Percentiles rank a stretch among this genome's conserved stretches.
phyloP scores from a whole-genome alignment of 2,888 invertebrate species.

The Monopis laevigella region DNA sequence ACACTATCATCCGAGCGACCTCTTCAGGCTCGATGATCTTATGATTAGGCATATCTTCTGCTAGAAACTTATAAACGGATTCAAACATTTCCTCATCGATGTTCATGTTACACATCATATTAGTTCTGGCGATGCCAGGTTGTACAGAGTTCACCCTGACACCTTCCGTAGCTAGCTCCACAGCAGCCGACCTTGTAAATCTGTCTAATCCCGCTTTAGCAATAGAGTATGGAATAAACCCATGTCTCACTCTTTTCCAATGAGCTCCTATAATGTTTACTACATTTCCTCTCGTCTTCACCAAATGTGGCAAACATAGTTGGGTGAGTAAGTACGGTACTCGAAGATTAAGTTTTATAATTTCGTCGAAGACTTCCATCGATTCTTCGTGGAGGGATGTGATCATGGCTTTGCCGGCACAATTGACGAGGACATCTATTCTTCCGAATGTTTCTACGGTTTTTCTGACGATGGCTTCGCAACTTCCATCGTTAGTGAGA shows the following conservation, averaged over 20 bases:
- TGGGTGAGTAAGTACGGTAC: constrained; percentile 78
- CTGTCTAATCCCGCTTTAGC: constrained; percentile 31
- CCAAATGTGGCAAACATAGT: constrained; percentile 80
- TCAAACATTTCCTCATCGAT: constrained; percentile 25
- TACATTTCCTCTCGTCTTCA: constrained; percentile 79
- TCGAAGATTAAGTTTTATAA: constrained; percentile 84
- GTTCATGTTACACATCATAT: constrained; percentile 26
- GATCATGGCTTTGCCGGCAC: constrained; percentile 77
- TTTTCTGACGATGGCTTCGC: constrained; percentile 68
- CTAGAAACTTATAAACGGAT: constrained; percentile 21
- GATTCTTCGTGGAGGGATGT: constrained; percentile 81
- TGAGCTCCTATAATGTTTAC: constrained; percentile 90
- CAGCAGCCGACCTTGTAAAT: constrained; percentile 30
- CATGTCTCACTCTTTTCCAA: constrained; percentile 50
- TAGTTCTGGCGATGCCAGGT: constrained; percentile 30
- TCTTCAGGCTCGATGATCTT: constrained; percentile 31
- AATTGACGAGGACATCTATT: constrained; percentile 81
- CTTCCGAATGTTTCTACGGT: constrained; percentile 72
- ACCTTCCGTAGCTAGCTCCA: constrained; percentile 29
- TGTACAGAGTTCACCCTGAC: constrained; percentile 31
- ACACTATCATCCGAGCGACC: constrained; percentile 34
- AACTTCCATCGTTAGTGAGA: constrained; percentile 70
- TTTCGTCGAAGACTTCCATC: constrained; percentile 80
- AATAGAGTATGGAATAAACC: constrained; percentile 22
- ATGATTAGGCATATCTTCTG: constrained; percentile 19